A percentile compares a stretch with the other conserved stretches of the same genome.
Evolutionary conservation across 2,113 vertebrate species (phyloP).

Genomic region (Baryphthengus martii): DNA sequence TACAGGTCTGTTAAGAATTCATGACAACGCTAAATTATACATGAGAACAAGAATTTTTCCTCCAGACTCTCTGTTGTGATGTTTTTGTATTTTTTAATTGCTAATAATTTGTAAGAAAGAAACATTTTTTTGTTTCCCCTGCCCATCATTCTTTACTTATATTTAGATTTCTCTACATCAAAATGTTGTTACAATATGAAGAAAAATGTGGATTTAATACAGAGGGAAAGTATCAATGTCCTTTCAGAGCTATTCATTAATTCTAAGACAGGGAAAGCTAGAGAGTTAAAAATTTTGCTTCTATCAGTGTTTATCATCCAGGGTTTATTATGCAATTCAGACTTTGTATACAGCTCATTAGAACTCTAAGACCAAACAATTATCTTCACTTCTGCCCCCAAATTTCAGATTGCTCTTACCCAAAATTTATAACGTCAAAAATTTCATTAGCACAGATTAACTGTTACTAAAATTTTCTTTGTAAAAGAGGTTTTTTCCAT

Average conservation of each 20-base stretch:
- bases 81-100: neutral
- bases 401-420: neutral
- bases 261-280: neutral
- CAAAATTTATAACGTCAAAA: neutral
- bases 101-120: neutral
- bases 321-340: neutral
- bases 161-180: neutral
- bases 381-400: neutral
- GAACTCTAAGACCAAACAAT: neutral
- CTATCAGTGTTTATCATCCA: neutral
- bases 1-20: slow-evolving; percentile 45
- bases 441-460: neutral
- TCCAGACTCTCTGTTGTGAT: neutral
- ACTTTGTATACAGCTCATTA: slow-evolving; percentile 9
- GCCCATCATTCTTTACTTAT: neutral
- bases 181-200: neutral
- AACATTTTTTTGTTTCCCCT: neutral
- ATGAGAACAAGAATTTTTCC: neutral
- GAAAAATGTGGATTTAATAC: neutral
- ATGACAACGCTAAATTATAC: slow-evolving; percentile 25
- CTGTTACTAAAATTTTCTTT: neutral
- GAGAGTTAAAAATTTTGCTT: neutral
- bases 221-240: neutral
- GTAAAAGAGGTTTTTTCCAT: neutral
- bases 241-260: neutral